Evolutionary conservation across 1,140 invertebrate genomes (phyloP), one percentile per base, ranked within the genome.

Genomic region (Drosophila bocki): DNA sequence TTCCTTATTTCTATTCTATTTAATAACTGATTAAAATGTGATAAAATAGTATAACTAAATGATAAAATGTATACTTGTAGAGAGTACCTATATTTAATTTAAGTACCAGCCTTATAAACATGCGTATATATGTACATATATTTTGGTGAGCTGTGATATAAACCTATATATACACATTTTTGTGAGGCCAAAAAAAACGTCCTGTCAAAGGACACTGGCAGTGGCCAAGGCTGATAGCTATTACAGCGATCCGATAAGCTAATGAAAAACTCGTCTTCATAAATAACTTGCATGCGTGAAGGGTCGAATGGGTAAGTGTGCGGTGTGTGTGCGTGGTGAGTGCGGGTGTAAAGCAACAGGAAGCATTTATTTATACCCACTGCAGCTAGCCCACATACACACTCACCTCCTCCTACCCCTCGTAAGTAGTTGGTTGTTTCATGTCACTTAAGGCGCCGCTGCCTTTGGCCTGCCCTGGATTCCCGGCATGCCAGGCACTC

Each of bases 231-330:
- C 57, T 42, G 69, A 53, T 44, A 62, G 77, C 48, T 42, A 44
- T 71, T 68, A 37, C 61, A 39, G 57, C 58, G 56, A 82, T 78
- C 80, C 57, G 80, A 82, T 82, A 82, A 77, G 56, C 58, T 78
- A 64, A 82, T 78, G 80, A 82, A 75, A 82, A 82, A 82, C 32
- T 59, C 63, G 15, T 69, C 50, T 51, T 45, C 75, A 82, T 82
- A 82, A 82, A 82, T 82, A 82, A 82, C 78, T 47, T 45, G 58
- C 48, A 63, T 54, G 53, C 67, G 59, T 57, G 48, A 59, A n/a
- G 47, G 53, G 51, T 32, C 35, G 51, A 53, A 35, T 33, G 51
- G 35, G 51, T 37, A 33, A 9, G 19, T 5, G 17, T 3, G 0
- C 8, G 8, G 50, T 51, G 50, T 33, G 50, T 56, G 51, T 62